Evolutionary conservation across 2,113 vertebrate species (phyloP), one percentile per base, ranked within the genome.

Genomic region (Charadrius vociferus): DNA sequence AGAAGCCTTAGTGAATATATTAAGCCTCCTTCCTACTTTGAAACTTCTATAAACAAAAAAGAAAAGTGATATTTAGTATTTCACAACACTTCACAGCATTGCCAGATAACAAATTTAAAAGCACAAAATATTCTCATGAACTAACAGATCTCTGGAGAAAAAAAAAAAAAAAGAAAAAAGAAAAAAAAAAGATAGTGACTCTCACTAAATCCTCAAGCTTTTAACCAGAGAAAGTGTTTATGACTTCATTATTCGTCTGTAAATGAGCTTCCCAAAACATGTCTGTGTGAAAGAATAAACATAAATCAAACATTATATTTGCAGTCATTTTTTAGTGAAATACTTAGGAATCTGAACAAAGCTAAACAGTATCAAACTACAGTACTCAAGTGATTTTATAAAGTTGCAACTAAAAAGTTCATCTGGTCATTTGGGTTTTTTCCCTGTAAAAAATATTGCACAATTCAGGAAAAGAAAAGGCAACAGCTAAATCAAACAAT

Each of bases 1-100:
- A 68, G 97, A 30, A 66, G 52, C 3, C 29, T 94, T 81, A 29
- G 98, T 94, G 91, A 99, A 99, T 97, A 99, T 98, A 92, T 98
- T 98, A 43, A 99, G 98, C 89, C 98, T 99, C 94, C 93, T 99
- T 50, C 97, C 97, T 77, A 22, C 87, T 89, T 79, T 98, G 97
- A 94, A 86, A 45, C 93, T 96, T 96, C 98, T 99, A 95, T 90
- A 82, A 97, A 90, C 83, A 90, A 93, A 97, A 92, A 95, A 74
- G 62, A 87, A 83, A 97, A 93, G n/a, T 0, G 5, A 72, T 84
- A 97, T 78, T 91, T 91, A 74, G 84, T 75, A 95, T 95, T 97
- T 97, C 97, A 88, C 88, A 97, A 70, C 80, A 95, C 73, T 92
- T 91, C 83, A 90, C 73, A 93, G 90, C 47, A 77, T 0, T 86